Evolutionary conservation across 64 coral and sea anemone genomes (phyloP).

Genomic region (Montipora foliosa): DNA sequence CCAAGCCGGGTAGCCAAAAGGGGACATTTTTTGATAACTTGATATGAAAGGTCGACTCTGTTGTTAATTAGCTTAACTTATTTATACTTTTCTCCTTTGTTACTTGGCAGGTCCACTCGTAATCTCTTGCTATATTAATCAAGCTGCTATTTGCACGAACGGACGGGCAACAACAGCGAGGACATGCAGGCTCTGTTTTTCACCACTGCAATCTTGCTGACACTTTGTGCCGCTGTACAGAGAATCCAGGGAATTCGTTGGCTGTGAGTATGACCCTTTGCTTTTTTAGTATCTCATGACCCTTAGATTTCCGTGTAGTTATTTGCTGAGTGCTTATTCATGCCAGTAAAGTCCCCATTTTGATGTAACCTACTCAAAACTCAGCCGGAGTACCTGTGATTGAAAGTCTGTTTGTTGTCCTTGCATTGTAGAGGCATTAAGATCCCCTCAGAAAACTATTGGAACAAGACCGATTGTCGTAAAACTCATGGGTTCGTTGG

Average conservation of each 20-base stretch:
- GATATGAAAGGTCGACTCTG: conserved; percentile 45
- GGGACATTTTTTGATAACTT: conserved; percentile 31
- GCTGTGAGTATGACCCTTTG: conserved; percentile 26
- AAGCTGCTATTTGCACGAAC: conserved; percentile 24
- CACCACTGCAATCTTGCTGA: background rate
- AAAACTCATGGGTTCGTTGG: conserved; percentile 57
- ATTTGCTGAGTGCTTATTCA: background rate
- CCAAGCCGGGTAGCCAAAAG: conserved; percentile 27
- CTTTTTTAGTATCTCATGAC: background rate
- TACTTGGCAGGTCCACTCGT: conserved; percentile 36
- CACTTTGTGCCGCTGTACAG: background rate
- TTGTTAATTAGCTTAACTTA: conserved; percentile 59
- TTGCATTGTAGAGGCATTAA: conserved; percentile 51
- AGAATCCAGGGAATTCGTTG: conserved; percentile 25
- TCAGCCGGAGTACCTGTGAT: background rate
- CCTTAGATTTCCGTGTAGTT: background rate
- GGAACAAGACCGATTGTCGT: conserved; percentile 73
- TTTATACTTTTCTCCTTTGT: conserved; percentile 38
- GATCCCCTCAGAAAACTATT: conserved; percentile 25
- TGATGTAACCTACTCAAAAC: background rate
- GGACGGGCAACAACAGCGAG: background rate
- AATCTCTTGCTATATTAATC: conserved; percentile 32
- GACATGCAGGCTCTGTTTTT: conserved; percentile 27
- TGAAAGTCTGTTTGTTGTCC: background rate
- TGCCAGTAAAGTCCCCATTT: background rate